Evolutionary conservation across 2,888 invertebrate genomes (phyloP).

Genomic region (Standfussiana lucernea): DNA sequence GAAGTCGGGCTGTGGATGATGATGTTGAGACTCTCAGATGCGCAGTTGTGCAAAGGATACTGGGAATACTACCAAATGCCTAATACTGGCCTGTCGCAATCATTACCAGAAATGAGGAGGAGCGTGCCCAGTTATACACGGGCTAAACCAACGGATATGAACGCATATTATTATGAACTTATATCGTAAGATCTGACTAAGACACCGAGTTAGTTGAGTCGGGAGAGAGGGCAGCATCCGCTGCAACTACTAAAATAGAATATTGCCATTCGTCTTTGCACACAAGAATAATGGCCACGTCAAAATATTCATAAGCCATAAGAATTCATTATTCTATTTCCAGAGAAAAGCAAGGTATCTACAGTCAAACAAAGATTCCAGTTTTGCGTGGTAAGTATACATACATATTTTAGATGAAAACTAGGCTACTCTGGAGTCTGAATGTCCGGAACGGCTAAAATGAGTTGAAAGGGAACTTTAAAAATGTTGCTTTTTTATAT

Average conservation of each 20-base stretch:
- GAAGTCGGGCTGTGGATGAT: background rate
- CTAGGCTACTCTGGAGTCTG: background rate
- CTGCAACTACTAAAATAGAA: background rate
- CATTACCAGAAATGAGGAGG: background rate
- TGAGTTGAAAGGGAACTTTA: background rate
- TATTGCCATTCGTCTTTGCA: background rate
- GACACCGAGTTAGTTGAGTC: background rate
- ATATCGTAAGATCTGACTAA: slow-evolving; percentile 7
- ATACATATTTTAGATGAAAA: slow-evolving; percentile 1
- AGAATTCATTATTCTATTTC: slow-evolving; percentile 5
- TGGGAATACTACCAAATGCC: background rate
- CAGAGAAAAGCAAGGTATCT: background rate
- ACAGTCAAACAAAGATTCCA: background rate
- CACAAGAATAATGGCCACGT: slow-evolving; percentile 1
- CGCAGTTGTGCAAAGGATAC: background rate
- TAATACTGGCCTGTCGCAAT: background rate
- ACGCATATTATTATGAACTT: background rate
- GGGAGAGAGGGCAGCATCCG: slow-evolving; percentile 12
- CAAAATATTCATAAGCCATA: slow-evolving; percentile 27
- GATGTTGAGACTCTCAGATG: background rate
- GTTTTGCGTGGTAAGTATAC: background rate
- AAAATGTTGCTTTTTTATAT: too few species aligned
- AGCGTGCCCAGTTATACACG: background rate
- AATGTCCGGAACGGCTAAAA: background rate
- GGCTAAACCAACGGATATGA: background rate